Conservation (phyloP, 1,140 invertebrate species). For the Drosophila bipectinata region DNA sequence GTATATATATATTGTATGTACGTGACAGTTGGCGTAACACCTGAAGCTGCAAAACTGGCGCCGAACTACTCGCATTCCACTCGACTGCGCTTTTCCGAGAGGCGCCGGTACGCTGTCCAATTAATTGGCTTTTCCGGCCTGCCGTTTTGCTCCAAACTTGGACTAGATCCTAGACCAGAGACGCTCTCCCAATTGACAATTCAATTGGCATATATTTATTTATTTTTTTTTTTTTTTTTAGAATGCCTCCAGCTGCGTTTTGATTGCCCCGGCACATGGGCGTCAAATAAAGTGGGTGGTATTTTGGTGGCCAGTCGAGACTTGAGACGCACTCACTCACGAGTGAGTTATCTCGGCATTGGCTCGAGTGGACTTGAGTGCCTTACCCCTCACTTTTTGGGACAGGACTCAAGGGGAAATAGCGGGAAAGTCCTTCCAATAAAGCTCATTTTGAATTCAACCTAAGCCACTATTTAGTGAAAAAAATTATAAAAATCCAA, state of each 20-base stretch:
- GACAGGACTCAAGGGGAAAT: conserved; percentile 1
- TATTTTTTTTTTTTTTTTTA: conserved; percentile 28
- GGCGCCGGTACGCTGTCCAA: conserved; percentile 64
- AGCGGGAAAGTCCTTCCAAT: not conserved
- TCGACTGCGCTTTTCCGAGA: conserved; percentile 47
- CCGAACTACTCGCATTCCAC: conserved; percentile 41
- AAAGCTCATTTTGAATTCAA: not conserved
- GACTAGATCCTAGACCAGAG: not conserved
- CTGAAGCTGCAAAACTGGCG: conserved; percentile 26
- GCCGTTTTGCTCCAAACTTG: conserved; percentile 7
- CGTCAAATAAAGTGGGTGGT: not conserved
- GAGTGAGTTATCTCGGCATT: not conserved
- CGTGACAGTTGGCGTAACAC: conserved; percentile 29
- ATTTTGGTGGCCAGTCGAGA: not conserved
- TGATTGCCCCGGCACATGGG: conserved; percentile 41
- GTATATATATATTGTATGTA: not conserved
- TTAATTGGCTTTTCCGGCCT: conserved; percentile 76
- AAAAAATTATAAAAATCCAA: not conserved
- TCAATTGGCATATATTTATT: conserved; percentile 31
- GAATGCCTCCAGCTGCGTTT: conserved; percentile 47
- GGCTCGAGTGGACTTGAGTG: not conserved
- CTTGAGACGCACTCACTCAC: not conserved
- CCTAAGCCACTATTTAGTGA: not conserved
- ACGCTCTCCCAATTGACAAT: not conserved
- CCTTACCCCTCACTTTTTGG: not conserved